Evolutionary conservation across 2,797 vertebrate genomes (phyloP).

Genomic region (Rhodeus uyekii): DNA sequence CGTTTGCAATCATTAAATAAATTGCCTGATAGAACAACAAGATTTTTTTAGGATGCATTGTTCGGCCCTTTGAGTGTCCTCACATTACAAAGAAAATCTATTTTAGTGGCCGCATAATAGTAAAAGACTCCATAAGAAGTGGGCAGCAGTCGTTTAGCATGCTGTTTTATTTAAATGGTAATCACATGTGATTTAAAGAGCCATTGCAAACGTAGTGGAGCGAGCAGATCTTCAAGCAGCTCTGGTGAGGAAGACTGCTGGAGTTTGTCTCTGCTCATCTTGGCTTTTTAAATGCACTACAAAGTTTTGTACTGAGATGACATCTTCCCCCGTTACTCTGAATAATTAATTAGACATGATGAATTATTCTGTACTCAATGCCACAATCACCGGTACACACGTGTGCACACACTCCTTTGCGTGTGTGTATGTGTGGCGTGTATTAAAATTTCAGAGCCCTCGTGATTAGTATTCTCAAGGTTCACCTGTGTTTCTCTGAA

Average conservation of each 20-base stretch:
- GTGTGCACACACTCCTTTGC: constrained; percentile 16
- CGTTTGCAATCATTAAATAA: constrained; percentile 22
- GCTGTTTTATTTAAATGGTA: constrained; percentile 76
- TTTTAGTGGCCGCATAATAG: constrained; percentile 62
- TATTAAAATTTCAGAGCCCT: constrained; percentile 75
- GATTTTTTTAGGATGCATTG: constrained; percentile 6
- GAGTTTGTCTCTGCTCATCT: constrained; percentile 66
- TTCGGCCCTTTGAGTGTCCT: constrained; percentile 25
- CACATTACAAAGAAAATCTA: constrained; percentile 54
- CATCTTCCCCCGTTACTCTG: constrained; percentile 65
- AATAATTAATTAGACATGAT: constrained; percentile 86
- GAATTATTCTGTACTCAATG: constrained; percentile 80
- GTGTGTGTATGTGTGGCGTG: constrained; percentile 68
- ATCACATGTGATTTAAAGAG: constrained; percentile 69
- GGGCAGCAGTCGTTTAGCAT: constrained; percentile 67
- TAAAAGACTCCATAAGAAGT: constrained; percentile 61
- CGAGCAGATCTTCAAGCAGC: constrained; percentile 67
- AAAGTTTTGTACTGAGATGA: constrained; percentile 65
- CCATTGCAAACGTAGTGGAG: constrained; percentile 64
- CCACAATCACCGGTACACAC: constrained; percentile 46
- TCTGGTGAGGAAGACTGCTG: constrained; percentile 41
- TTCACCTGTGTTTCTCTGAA: constrained; percentile 34
- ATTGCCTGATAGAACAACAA: constrained; percentile 10
- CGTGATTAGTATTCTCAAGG: constrained; percentile 65
- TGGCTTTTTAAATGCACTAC: constrained; percentile 62